Evolutionary conservation across 2,113 vertebrate species (phyloP), one percentile per base, ranked within the genome.

Genomic region (Cinclus mexicanus): DNA sequence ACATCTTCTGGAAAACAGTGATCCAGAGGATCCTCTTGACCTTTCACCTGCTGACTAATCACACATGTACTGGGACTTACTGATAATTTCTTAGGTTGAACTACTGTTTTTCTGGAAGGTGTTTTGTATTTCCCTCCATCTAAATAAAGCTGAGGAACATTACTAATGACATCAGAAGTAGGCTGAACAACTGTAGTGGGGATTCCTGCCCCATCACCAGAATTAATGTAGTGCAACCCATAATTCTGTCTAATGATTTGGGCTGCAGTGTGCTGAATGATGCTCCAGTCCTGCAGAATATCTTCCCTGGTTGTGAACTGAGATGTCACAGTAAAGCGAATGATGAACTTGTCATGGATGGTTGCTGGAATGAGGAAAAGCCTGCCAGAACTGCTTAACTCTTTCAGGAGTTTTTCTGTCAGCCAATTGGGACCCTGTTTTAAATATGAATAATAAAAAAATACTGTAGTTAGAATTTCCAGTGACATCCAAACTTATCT

Each of bases 261-360:
- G 17, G 97, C 93, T 49, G 98, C 98, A 17, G 96, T 97, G 52
- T 98, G 96, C 76, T 97, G 98, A 91, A 99, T 99, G 93, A 98
- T 96, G 83, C 68, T 93, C 99, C 99, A 99, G 97, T 99, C 99
- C 50, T 96, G 98, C 35, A 98, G 97, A 88, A 99, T 98, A 80
- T 99, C 99, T 23, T 98, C 98, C 24, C 94, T 97, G 18, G 98
- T 98, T 35, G 99, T 99, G 97, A 98, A 98, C 98, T 99, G 99
- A 22, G 99, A 99, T 0, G 99, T 99, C 92, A 99, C 99, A 0
- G 98, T 98, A 79, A 99, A 99, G 79, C 99, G 98, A 82, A 99
- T 99, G 87, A 99, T 99, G 87, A 99, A 88, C 93, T 99, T 99
- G 92, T 98, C 98, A 56, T 88, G 95, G 82, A 99, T 92, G 14